Conservation (phyloP, 2,797 vertebrate species). For the Chloroceryle amazona region DNA sequence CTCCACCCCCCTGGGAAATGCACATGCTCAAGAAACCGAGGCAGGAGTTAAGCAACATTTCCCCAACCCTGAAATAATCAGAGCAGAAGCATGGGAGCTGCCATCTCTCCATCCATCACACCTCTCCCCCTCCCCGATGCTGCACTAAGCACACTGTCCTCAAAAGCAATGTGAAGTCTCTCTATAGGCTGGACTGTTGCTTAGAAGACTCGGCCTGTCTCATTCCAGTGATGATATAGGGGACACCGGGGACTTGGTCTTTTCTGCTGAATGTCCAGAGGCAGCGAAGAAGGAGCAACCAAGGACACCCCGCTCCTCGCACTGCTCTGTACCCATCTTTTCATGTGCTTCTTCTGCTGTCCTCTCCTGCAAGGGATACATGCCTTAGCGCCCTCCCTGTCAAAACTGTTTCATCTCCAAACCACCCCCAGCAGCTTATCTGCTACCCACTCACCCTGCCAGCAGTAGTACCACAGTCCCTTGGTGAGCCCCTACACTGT, state of each 20-base stretch:
- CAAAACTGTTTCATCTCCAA: neutral
- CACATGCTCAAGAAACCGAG: neutral
- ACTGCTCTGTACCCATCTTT: neutral
- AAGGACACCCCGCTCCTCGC: neutral
- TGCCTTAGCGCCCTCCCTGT: neutral
- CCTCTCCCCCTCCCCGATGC: neutral
- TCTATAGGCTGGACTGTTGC: neutral
- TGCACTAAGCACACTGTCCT: neutral
- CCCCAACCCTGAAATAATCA: fast-evolving
- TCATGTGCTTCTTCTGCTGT: neutral
- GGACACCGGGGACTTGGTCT: neutral
- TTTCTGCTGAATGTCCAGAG: neutral
- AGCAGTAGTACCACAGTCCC: neutral
- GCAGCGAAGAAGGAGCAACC: fast-evolving
- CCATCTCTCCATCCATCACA: fast-evolving
- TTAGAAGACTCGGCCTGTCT: neutral
- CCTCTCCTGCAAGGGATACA: neutral
- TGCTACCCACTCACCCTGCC: neutral
- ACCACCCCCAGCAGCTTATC: neutral
- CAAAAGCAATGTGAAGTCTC: fast-evolving
- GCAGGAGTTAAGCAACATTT: neutral
- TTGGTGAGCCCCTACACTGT: fast-evolving
- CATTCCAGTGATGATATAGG: fast-evolving
- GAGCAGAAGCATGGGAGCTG: fast-evolving
- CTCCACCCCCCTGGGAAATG: neutral